A percentile compares a stretch with the other conserved stretches of the same genome.
phyloP scores from a whole-genome alignment of 2,888 invertebrate genomes.

The Ephialtes manifestator region DNA sequence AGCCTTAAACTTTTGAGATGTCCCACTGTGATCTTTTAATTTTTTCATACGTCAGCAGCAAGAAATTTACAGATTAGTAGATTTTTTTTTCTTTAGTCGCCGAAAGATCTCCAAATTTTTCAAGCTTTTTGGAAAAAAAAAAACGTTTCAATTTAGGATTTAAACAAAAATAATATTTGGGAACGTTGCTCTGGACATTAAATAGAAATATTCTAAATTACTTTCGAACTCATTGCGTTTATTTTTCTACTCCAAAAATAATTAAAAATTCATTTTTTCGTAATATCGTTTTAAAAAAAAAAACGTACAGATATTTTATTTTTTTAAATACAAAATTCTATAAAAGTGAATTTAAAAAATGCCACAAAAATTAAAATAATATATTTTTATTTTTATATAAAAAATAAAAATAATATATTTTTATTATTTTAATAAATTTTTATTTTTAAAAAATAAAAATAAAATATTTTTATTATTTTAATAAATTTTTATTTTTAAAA shows the following conservation, averaged over 20 bases:
- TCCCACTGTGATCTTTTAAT: conserved; percentile 39
- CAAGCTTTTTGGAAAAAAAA: neutral
- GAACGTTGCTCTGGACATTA: conserved; percentile 24
- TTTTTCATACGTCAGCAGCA: conserved; percentile 64
- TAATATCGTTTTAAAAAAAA: too few relatives aligned
- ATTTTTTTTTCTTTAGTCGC: neutral
- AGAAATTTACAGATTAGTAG: conserved; percentile 51
- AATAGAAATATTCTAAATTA: neutral
- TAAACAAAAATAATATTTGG: neutral
- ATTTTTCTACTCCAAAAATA: too few relatives aligned
- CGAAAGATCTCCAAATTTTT: conserved; percentile 9
- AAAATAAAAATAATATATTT: too few relatives aligned
- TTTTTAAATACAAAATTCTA: too few relatives aligned
- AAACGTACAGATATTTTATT: too few relatives aligned
- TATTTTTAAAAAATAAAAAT: too few relatives aligned
- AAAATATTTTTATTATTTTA: too few relatives aligned
- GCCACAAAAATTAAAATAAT: neutral
- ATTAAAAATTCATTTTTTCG: too few relatives aligned
- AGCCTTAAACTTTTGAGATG: conserved; percentile 3
- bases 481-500: too few relatives aligned
- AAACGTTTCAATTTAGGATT: conserved; percentile 2
- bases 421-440: too few relatives aligned
- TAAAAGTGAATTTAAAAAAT: too few relatives aligned
- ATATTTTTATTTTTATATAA: neutral
- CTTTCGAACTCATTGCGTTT: too few relatives aligned